Evolutionary conservation across 2,113 vertebrate genomes (phyloP).

Genomic region (Pipa parva): DNA sequence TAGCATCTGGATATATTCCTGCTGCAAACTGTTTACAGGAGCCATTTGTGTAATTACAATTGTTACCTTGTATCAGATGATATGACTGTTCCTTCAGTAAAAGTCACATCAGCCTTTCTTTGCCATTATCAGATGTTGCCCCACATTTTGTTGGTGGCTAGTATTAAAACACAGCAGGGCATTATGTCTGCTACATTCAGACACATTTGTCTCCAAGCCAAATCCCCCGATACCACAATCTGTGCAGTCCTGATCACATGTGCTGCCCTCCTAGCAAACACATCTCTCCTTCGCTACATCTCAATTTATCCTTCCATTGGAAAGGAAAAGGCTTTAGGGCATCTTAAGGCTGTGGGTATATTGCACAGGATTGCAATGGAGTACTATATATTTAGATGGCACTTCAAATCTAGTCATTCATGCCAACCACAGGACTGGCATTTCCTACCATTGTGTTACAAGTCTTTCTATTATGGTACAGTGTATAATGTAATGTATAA

Average conservation of each 20-base stretch:
- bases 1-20: no score
- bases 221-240: conserved; percentile 14
- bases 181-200: conserved; percentile 13
- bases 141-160: conserved; percentile 19
- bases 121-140: conserved; percentile 18
- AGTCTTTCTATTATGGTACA: no score
- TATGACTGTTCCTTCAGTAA: no score
- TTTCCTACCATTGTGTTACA: no score
- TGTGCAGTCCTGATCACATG: conserved; percentile 12
- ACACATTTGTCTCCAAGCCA: conserved; percentile 11
- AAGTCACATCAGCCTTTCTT: no score
- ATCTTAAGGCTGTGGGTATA: background rate
- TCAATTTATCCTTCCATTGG: conserved; percentile 16
- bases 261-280: conserved; percentile 22
- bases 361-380: background rate
- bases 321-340: conserved; percentile 2
- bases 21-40: no score
- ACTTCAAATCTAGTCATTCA: no score
- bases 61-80: no score
- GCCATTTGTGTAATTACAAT: no score
- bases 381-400: background rate
- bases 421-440: no score
- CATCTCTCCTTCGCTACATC: conserved; percentile 19
- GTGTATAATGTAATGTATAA: no score
- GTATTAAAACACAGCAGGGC: conserved; percentile 8